Base-by-base conservation (phyloP, 2,888 invertebrate genomes). In the Doris montereyensis region DNA sequence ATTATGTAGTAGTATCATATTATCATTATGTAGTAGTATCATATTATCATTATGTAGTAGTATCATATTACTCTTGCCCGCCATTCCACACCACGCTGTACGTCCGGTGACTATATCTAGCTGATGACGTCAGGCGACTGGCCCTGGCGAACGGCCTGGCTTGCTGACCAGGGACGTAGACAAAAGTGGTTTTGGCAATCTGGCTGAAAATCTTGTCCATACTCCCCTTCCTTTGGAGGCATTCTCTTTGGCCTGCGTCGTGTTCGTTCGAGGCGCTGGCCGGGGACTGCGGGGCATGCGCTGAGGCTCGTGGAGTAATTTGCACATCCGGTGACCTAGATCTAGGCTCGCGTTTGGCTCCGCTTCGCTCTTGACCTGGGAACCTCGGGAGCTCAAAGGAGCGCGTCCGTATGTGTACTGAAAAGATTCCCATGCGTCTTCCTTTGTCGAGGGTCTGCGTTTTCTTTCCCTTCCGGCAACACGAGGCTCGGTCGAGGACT, bases 341-440 rank as follows among this genome's bases (percentile, higher is more conserved):
- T 84, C 87, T 26, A 88, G 73, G 13, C 70, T 78, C n/a, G 86
- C 86, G 67, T 84, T 86, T 5, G 79, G 80, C 77, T 85, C 84
- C 5, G 83, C 88, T 68, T 86, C 86, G 1, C 73, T 26, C 72
- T 85, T 85, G 10, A 88, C 85, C 60, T 86, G 75, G 0, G 87
- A 85, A 2, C 81, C 75, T 8, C 84, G 81, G 0, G 86, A 75
- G 5, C 85, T 82, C 10, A 77, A 32, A 0, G 85, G 85, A 0
- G 83, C 75, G 1, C 80, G 83, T 24, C 82, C 84, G 70, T 85
- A 85, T 70, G 86, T 86, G 76, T 86, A 71, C n/a, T 0, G 87
- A 76, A 24, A 83, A 80, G 35, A 81, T 87, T 4, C 84, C n/a
- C n/a, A n/a, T n/a, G n/a, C n/a, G n/a, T n/a, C n/a, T n/a, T n/a